These are phyloP conservation scores for Steinernema feltiae DNA, from an alignment of 1,140 invertebrate genomes.

Conservation along the genomic window DNA sequence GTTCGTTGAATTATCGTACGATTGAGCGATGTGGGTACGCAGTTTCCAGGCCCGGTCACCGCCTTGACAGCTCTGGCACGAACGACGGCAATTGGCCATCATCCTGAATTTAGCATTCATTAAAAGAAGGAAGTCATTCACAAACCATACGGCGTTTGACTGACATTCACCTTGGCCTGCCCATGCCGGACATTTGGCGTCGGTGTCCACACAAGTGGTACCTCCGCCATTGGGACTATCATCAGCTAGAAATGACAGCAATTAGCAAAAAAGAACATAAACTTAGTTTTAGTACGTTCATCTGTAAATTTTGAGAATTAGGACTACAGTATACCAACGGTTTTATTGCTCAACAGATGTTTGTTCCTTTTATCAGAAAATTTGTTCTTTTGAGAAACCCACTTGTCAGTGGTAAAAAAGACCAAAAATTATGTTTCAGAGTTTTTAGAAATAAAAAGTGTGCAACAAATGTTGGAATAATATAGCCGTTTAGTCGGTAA, in stretches of 20 bases:
- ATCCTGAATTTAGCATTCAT: constrained; percentile 40
- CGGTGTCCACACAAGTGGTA: constrained; percentile 50
- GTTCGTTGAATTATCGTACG: constrained; percentile 50
- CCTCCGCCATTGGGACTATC: neutral
- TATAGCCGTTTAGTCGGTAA: too few relatives aligned
- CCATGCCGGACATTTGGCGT: constrained; percentile 54
- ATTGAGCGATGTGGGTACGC: constrained; percentile 44
- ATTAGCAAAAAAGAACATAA: neutral
- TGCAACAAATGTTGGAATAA: too few relatives aligned
- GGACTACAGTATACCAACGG: too few relatives aligned
- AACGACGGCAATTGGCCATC: constrained; percentile 56
- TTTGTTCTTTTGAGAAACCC: too few relatives aligned
- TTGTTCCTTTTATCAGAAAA: too few relatives aligned
- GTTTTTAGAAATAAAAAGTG: too few relatives aligned
- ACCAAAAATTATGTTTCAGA: too few relatives aligned
- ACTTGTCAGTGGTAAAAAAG: too few relatives aligned
- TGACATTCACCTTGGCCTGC: constrained; percentile 55
- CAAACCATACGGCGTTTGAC: constrained; percentile 54
- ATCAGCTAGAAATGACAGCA: neutral
- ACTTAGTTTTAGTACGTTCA: too few relatives aligned
- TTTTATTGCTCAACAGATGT: too few relatives aligned
- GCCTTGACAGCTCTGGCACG: constrained; percentile 55
- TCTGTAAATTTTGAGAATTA: too few relatives aligned
- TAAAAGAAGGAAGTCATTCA: constrained; percentile 15
- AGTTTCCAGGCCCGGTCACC: constrained; percentile 56